Percentiles rank a stretch among this genome's conserved stretches.
Conservation (phyloP, 2,888 invertebrate genomes). For the Leptinotarsa haldemani region DNA sequence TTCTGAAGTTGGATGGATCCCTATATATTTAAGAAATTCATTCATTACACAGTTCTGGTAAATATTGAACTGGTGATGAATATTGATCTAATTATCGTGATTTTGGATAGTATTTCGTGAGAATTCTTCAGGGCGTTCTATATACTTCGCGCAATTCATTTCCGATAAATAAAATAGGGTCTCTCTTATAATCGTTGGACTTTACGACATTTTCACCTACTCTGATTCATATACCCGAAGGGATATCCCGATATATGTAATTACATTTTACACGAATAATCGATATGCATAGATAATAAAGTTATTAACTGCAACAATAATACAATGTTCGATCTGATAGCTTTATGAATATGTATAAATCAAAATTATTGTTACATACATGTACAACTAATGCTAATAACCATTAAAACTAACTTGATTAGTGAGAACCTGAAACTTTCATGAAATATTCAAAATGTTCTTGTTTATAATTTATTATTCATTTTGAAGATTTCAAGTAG, state of each 20-base stretch:
- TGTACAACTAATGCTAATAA: background rate
- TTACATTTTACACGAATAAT: constrained; percentile 10
- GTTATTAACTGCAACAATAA: constrained; percentile 9
- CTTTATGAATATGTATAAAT: constrained; percentile 17
- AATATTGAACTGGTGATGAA: no score
- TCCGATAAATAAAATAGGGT: background rate
- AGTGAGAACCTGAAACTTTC: background rate
- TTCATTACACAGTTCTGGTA: no score
- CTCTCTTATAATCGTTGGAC: background rate
- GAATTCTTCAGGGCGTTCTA: no score
- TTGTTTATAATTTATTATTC: no score
- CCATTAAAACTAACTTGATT: background rate
- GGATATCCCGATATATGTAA: background rate
- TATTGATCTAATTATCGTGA: no score
- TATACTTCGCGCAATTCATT: no score
- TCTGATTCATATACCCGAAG: background rate
- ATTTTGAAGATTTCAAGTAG: no score
- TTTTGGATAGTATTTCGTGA: no score
- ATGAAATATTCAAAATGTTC: background rate
- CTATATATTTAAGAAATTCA: no score
- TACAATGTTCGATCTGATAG: background rate
- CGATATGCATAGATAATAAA: constrained; percentile 2
- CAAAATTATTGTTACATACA: background rate
- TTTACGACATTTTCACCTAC: background rate
- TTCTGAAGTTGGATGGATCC: no score